phyloP scores from a whole-genome alignment of 2,113 vertebrate genomes.

The Rissa tridactyla region DNA sequence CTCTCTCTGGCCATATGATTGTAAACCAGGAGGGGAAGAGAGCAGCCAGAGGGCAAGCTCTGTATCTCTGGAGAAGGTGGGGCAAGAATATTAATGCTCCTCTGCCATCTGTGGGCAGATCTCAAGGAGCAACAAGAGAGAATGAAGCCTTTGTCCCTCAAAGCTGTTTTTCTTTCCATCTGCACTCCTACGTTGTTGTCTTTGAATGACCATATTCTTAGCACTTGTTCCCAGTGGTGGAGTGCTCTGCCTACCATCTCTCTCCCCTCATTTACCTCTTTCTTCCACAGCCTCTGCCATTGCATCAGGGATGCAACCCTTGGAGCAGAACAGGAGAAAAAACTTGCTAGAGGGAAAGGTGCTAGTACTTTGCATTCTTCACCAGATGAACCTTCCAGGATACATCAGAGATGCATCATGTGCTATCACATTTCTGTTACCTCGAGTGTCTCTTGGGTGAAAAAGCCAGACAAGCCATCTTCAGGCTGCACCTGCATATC shows the following conservation, averaged over 20 bases:
- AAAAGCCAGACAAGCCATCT: not conserved
- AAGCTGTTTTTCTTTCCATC: not conserved
- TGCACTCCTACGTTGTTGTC: not conserved
- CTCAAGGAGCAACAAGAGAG: not conserved
- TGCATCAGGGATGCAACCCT: not conserved
- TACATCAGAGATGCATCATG: not conserved
- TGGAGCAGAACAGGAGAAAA: not conserved
- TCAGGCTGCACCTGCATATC: not conserved
- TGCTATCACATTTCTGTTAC: not conserved
- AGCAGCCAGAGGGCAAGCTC: not conserved
- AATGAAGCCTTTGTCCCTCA: not conserved
- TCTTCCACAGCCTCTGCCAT: not conserved
- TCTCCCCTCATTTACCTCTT: not conserved
- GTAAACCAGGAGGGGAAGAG: not conserved
- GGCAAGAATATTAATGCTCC: not conserved
- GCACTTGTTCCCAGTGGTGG: not conserved
- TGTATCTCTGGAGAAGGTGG: not conserved
- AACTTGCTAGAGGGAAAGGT: not conserved
- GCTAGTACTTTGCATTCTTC: not conserved
- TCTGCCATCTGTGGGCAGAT: not conserved
- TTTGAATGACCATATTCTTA: not conserved
- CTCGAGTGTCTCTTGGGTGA: fast-evolving
- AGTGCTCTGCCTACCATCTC: fast-evolving
- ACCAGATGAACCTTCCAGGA: not conserved
- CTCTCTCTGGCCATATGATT: not conserved